Conservation (phyloP, 2,888 invertebrate species). For the Scaptodrosophila latifasciaeformis region DNA sequence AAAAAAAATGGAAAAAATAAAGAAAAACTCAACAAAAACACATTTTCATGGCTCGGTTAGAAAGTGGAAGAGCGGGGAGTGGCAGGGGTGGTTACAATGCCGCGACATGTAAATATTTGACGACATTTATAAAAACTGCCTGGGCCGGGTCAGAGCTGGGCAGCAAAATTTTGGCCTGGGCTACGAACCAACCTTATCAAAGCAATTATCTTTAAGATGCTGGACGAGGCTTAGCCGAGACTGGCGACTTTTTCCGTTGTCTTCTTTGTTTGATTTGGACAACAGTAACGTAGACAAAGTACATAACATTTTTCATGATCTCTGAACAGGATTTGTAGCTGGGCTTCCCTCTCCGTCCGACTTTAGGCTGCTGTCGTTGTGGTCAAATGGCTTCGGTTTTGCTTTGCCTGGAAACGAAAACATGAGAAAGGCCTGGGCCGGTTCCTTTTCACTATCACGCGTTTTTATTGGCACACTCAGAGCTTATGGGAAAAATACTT, state of each 20-base stretch:
- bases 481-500: slow-evolving; percentile 14
- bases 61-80: background rate
- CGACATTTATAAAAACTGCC: slow-evolving; percentile 50
- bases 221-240: slow-evolving; percentile 15
- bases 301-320: slow-evolving; percentile 58
- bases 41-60: background rate
- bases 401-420: no score
- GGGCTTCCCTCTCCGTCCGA: no score
- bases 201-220: slow-evolving; percentile 65
- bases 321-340: slow-evolving; percentile 12
- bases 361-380: no score
- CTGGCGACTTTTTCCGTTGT: slow-evolving; percentile 9
- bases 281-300: slow-evolving; percentile 62
- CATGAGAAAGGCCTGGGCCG: no score
- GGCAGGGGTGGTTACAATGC: slow-evolving; percentile 42
- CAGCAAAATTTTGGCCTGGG: background rate
- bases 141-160: background rate
- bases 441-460: no score
- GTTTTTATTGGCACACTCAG: slow-evolving; percentile 44
- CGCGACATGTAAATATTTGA: slow-evolving; percentile 67
- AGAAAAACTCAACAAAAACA: background rate
- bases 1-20: slow-evolving; percentile 2
- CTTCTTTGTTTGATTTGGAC: slow-evolving; percentile 52
- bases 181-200: slow-evolving; percentile 47
- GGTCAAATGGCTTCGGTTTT: no score